Conservation (phyloP, 1,140 invertebrate genomes). For the Hestina assimilis region DNA sequence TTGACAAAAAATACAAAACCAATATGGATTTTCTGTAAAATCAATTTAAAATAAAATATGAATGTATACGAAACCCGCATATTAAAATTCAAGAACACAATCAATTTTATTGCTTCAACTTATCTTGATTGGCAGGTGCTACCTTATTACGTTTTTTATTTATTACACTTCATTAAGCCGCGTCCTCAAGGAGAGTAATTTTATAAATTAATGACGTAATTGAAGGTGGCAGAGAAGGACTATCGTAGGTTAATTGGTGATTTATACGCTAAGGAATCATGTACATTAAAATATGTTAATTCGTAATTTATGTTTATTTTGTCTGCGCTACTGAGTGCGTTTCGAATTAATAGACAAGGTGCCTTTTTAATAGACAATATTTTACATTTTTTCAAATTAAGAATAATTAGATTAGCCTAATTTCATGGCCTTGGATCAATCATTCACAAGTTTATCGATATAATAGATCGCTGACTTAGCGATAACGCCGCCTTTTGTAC, state of each 20-base stretch:
- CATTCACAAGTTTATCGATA: no score
- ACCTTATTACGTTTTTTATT: conserved; percentile 41
- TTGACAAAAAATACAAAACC: no score
- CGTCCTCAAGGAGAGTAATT: conserved; percentile 22
- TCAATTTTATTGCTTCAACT: conserved; percentile 12
- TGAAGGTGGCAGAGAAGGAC: conserved; percentile 20
- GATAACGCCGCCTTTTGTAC: no score
- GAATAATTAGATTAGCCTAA: no score
- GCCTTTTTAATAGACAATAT: no score
- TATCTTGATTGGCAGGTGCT: conserved; percentile 42
- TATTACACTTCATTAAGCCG: conserved; percentile 37
- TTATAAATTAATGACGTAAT: conserved; percentile 42
- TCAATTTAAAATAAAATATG: not conserved
- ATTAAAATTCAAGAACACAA: conserved; percentile 4
- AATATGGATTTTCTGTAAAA: no score
- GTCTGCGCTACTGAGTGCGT: not conserved
- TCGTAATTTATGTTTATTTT: not conserved
- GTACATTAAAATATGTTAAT: conserved; percentile 2
- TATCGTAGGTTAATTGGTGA: conserved; percentile 14
- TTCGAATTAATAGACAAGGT: no score
- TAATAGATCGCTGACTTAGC: no score
- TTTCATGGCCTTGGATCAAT: no score
- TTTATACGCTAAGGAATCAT: conserved; percentile 5
- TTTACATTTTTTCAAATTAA: no score
- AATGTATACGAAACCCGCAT: conserved; percentile 5